Evolutionary conservation across 2,888 invertebrate species (phyloP).

Genomic region (Drosophila pegasa): DNA sequence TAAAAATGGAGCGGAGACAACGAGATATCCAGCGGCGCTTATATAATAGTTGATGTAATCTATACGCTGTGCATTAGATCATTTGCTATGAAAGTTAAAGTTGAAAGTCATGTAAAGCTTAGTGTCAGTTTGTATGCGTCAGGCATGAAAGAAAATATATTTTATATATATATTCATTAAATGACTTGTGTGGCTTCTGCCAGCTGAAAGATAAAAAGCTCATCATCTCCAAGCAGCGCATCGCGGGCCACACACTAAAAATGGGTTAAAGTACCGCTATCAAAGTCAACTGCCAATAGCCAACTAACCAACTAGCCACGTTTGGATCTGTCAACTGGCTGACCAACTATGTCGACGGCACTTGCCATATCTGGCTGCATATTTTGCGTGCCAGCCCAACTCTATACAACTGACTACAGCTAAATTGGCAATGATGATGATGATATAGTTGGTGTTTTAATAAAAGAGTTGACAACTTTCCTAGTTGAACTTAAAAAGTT

Average conservation of each 20-base stretch:
- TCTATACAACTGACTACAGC: conserved; percentile 12
- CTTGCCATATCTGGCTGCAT: conserved; percentile 51
- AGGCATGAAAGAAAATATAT: neutral
- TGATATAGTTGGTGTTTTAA: conserved; percentile 26
- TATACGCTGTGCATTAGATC: conserved; percentile 13
- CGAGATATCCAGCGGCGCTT: conserved; percentile 8
- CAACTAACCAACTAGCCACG: conserved; percentile 38
- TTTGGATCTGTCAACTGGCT: conserved; percentile 52
- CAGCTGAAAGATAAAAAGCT: neutral
- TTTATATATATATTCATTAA: neutral
- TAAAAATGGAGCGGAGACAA: conserved; percentile 19
- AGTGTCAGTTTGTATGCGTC: neutral
- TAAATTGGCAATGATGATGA: conserved; percentile 46
- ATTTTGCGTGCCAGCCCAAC: conserved; percentile 49
- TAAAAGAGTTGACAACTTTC: conserved; percentile 33
- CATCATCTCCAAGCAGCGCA: neutral
- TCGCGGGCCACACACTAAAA: conserved; percentile 30
- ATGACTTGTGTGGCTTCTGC: neutral
- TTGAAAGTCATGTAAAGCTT: neutral
- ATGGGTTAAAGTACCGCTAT: conserved; percentile 62
- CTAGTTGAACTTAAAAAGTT: conserved; percentile 29
- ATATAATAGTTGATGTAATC: neutral
- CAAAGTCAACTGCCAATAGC: conserved; percentile 14
- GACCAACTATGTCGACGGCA: conserved; percentile 51
- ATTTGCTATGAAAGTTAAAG: conserved; percentile 5